phyloP scores from a whole-genome alignment of 2,113 vertebrate genomes.

The Dasyurus viverrinus region DNA sequence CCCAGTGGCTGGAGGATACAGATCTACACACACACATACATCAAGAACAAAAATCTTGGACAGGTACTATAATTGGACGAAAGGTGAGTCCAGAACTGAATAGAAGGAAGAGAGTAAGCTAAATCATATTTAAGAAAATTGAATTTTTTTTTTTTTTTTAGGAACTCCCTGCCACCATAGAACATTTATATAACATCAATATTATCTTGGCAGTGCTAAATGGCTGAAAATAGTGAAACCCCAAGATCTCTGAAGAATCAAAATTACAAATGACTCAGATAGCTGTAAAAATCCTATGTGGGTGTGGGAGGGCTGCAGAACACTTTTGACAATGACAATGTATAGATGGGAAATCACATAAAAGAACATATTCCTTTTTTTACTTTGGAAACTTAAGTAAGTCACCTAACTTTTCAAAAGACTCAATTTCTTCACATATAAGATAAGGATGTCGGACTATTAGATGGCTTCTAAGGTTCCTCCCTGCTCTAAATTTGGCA shows the following conservation, averaged over 20 bases:
- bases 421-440: neutral
- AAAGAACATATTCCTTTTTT: neutral
- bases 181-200: neutral
- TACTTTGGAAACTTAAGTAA: neutral
- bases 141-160: neutral
- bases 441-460: neutral
- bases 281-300: neutral
- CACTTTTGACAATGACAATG: neutral
- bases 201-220: neutral
- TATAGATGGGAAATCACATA: neutral
- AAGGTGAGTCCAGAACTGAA: neutral
- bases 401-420: neutral
- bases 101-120: neutral
- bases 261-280: neutral
- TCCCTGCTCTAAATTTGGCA: neutral
- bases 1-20: neutral
- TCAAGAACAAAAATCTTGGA: neutral
- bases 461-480: neutral
- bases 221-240: neutral
- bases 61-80: neutral
- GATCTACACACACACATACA: neutral
- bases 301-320: neutral
- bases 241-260: neutral
- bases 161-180: neutral
- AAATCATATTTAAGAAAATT: neutral